Evolutionary conservation across 2,888 invertebrate genomes (phyloP), one percentile per base, ranked within the genome.

Genomic region (Chalcis sispes): DNA sequence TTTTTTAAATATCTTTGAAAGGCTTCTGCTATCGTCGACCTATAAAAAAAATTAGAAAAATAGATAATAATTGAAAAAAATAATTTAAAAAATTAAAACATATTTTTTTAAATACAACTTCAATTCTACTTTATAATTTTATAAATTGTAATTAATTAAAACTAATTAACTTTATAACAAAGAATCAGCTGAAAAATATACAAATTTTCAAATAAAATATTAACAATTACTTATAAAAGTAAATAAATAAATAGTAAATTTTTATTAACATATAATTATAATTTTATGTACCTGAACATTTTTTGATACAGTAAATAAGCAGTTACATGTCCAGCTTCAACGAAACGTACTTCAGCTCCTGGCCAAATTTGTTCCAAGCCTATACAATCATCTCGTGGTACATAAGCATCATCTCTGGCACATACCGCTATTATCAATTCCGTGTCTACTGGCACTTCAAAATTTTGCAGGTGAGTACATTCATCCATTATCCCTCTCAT

Each of bases 401-500:
- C 95, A 89, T 98, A 96, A 8, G 95, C 96, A 88, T 98, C 98
- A 83, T 95, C 93, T 80, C 93, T 93, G 0, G 98, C 98, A 84
- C 95, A 95, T 1, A 99, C 95, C 20, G 96, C 95, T 79, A 97
- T 97, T 76, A 97, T 95, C 65, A 98, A 90, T 10, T 94, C 94
- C 0, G 98, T 95, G 85, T 99, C 98, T 64, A 93, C 93, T 0
- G 95, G 95, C 18, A 93, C 90, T 1, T 96, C 94, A 86, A 98
- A 99, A 89, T 98, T 98, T 80, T 94, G 95, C 50, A 99, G 90
- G 90, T 98, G 98, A 0, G 99, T 99, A 87, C 98, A 99, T 89
- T 99, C 98, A 86, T 99, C 99, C 99, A 99, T 99, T 81, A 99
- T 94, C 0, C 98, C 98, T 62, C 96, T 91, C 98, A 99, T 98